Evolutionary conservation across 2,113 vertebrate genomes (phyloP), one percentile per base, ranked within the genome.

Genomic region (Periophthalmus modestus): DNA sequence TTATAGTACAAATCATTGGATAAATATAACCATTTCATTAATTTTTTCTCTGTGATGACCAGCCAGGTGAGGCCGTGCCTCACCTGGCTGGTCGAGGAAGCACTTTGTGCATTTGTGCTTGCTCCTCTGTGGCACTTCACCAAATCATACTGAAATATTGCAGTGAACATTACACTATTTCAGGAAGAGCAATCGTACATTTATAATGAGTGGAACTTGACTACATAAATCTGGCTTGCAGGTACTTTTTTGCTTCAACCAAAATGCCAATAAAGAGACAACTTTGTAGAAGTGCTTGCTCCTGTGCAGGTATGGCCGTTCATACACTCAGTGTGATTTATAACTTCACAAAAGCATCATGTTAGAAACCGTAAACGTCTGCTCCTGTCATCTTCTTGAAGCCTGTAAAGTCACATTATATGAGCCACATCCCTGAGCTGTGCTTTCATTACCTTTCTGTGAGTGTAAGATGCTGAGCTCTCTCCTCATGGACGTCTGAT

Each of bases 281-380:
- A 18, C 18, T 55, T 55, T 21, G 52, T 55, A 55, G 7, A 21
- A 2, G 1, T 1, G 11, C 16, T 10, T 39, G 36, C 36, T 39
- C 36, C 36, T 39, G 36, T 54, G 18, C 50, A 54, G 19, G 48
- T 7, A 9, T 9, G 7, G 5, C 18, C 7, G 6, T 2, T 54
- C 18, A n/a, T 39, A 39, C 7, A 43, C 7, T 43, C 39, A 43
- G 9, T 43, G 19, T n/a, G 19, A 55, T 78, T 82, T 71, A 72
- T 66, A n/a, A 57, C 24, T 39, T 66, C 34, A n/a, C 46, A 55
- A 58, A 77, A 19, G 4, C n/a, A 59, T 71, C 28, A 7, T 55
- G 23, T 15, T 14, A 13, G 3, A 11, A 0, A 2, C 21, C 0
- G 1, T 73, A 76, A 69, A 75, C 0, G 67, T 0, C 5, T 5